A percentile compares a stretch with the other conserved stretches of the same genome.
Conservation (phyloP, 2,888 invertebrate species). For the Trissoscelio sp. region DNA sequence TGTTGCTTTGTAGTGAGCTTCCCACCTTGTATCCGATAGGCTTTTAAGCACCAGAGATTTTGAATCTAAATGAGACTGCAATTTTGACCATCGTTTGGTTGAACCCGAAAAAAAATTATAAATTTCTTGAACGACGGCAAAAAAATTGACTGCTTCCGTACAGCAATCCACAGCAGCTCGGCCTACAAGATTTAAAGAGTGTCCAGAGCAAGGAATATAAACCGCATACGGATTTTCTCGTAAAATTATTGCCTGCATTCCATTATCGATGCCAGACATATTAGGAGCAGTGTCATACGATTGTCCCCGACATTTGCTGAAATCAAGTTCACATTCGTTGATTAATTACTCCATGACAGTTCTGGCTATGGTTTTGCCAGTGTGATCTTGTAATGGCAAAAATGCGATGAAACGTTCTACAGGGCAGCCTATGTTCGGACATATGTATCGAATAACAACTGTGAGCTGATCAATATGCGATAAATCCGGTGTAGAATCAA, state of each 20-base stretch:
- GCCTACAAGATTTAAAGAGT: constrained; percentile 68
- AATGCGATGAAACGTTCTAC: too few relatives aligned
- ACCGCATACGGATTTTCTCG: constrained; percentile 46
- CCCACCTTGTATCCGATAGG: constrained; percentile 38
- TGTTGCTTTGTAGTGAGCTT: constrained; percentile 31
- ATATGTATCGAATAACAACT: too few relatives aligned
- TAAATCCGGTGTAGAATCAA: constrained; percentile 71
- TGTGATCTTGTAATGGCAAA: too few relatives aligned
- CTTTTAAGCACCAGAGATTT: background rate
- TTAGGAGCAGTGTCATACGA: constrained; percentile 24
- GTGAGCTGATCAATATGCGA: constrained; percentile 47
- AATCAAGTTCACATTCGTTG: constrained; percentile 12
- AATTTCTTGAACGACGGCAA: constrained; percentile 19
- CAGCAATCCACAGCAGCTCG: constrained; percentile 60
- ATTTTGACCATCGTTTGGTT: background rate
- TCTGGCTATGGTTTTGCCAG: too few relatives aligned
- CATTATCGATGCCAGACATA: constrained; percentile 25
- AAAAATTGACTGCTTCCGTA: constrained; percentile 56
- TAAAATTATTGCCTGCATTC: constrained; percentile 18
- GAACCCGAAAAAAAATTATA: constrained; percentile 35
- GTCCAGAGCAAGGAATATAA: constrained; percentile 68
- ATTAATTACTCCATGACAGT: too few relatives aligned
- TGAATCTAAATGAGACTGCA: background rate
- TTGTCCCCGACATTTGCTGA: constrained; percentile 24
- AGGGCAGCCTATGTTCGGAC: too few relatives aligned